phyloP scores from a whole-genome alignment of 2,797 vertebrate species.

The Sparidentex hasta region DNA sequence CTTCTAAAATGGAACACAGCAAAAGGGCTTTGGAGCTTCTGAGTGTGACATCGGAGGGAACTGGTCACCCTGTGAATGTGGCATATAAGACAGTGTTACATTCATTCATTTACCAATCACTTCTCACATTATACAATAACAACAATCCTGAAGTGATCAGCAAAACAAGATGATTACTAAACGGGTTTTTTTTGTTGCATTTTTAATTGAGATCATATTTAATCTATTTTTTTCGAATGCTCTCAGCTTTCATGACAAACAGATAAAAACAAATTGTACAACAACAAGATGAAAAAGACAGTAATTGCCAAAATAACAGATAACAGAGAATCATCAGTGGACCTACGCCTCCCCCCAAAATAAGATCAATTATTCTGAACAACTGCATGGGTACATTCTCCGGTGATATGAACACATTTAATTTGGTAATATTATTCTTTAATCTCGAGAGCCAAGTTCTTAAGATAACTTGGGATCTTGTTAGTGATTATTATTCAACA shows the following conservation, averaged over 20 bases:
- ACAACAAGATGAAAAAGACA: neutral
- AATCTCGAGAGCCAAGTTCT: neutral
- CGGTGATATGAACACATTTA: neutral
- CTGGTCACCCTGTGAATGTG: too few relatives aligned
- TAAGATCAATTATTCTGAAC: slow-evolving; percentile 7
- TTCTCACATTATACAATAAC: neutral
- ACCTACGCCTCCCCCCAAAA: neutral
- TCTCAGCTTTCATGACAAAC: neutral
- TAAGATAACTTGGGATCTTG: slow-evolving; percentile 12
- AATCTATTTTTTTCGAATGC: neutral
- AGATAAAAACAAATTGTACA: neutral
- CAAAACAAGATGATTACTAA: neutral
- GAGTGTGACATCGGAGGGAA: too few relatives aligned
- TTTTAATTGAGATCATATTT: neutral
- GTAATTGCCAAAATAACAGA: neutral
- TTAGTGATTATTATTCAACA: slow-evolving; percentile 7
- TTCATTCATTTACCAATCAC: neutral
- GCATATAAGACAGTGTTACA: neutral
- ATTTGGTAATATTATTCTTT: neutral
- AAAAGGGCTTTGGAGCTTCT: too few relatives aligned
- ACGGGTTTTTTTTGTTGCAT: too few relatives aligned
- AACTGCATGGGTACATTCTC: neutral
- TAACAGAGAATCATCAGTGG: neutral
- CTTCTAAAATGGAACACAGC: too few relatives aligned
- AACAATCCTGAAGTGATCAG: neutral